phyloP scores from a whole-genome alignment of 64 coral and sea anemone species.

The Montipora efflorescens region DNA sequence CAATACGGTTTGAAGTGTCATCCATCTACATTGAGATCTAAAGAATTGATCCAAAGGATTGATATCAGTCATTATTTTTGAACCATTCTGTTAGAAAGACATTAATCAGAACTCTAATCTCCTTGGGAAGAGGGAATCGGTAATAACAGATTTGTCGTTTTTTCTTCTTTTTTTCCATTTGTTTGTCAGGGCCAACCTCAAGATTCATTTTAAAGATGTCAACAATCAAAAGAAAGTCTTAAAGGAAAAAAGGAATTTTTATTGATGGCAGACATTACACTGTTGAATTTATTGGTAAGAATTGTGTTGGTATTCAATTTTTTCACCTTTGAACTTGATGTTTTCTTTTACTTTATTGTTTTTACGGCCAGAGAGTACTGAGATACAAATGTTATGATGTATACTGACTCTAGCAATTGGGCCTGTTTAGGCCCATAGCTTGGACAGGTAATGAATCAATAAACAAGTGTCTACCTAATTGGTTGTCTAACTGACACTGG shows the following conservation, averaged over 20 bases:
- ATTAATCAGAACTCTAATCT: too few relatives aligned
- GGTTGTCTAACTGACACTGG: background rate
- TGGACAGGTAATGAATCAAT: too few relatives aligned
- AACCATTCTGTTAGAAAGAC: too few relatives aligned
- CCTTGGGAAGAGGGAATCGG: too few relatives aligned
- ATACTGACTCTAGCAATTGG: too few relatives aligned
- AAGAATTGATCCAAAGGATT: too few relatives aligned
- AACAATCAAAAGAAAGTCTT: constrained; percentile 60
- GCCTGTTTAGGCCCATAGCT: too few relatives aligned
- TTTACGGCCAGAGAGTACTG: background rate
- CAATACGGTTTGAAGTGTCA: too few relatives aligned
- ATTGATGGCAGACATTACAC: constrained; percentile 55
- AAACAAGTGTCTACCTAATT: background rate
- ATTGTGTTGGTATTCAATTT: background rate
- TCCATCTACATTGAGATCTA: too few relatives aligned
- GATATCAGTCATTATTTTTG: too few relatives aligned
- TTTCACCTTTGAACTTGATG: background rate
- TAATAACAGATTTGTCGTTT: too few relatives aligned
- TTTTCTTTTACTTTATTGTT: background rate
- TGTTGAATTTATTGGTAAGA: constrained; percentile 58
- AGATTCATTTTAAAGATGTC: constrained; percentile 54
- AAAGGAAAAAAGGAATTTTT: constrained; percentile 43
- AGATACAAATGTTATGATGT: too few relatives aligned
- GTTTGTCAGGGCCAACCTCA: constrained; percentile 37
- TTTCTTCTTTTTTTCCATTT: constrained; percentile 9